These are phyloP conservation scores for Agapetus fuscipes DNA, from an alignment of 2,888 invertebrate genomes.

Conservation along the genomic window DNA sequence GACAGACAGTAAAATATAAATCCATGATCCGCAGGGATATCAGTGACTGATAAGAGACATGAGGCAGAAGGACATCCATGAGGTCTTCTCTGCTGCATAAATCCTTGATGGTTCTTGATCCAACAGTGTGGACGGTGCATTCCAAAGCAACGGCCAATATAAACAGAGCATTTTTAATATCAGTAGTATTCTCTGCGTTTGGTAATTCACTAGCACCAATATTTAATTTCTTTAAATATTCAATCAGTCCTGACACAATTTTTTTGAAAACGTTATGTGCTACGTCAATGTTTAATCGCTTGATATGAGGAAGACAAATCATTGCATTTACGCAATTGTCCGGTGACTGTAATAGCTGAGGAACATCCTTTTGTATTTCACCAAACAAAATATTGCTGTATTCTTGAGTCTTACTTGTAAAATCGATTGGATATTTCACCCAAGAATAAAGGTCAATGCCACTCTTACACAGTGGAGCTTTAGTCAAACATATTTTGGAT, in stretches of 20 bases:
- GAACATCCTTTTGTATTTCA: conserved; percentile 30
- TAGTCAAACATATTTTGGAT: conserved; percentile 54
- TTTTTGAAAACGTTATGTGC: conserved; percentile 31
- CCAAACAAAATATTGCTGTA: conserved; percentile 35
- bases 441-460: conserved; percentile 52
- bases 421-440: conserved; percentile 57
- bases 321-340: conserved; percentile 39
- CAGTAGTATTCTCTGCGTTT: conserved; percentile 5
- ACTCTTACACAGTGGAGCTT: conserved; percentile 52
- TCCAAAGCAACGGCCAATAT: conserved; percentile 49
- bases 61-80: conserved; percentile 36
- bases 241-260: conserved; percentile 29
- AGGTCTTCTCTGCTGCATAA: conserved; percentile 38
- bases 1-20: conserved; percentile 42
- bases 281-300: conserved; percentile 34
- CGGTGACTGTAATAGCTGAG: conserved; percentile 33
- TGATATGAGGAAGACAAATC: conserved; percentile 49
- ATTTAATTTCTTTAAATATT: too few relatives aligned
- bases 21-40: conserved; percentile 46
- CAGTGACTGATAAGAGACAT: conserved; percentile 37
- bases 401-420: conserved; percentile 34
- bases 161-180: conserved; percentile 32
- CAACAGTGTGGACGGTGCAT: conserved; percentile 47
- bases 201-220: too few relatives aligned
- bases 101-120: conserved; percentile 37